These are phyloP conservation scores for Campaea margaritaria DNA, from an alignment of 2,888 invertebrate genomes.

Conservation along the genomic window DNA sequence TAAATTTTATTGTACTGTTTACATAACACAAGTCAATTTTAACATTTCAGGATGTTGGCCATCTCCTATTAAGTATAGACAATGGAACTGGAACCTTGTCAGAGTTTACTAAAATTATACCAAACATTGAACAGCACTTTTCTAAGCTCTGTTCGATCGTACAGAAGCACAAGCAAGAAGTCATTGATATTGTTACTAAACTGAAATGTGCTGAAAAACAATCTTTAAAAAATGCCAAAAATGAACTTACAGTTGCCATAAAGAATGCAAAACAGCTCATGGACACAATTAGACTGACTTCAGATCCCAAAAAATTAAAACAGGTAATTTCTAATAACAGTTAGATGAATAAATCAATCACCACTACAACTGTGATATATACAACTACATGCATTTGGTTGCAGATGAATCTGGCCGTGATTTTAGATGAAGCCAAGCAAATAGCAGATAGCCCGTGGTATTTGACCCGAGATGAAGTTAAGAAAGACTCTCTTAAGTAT, in stretches of 20 bases:
- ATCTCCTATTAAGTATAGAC: slow-evolving; percentile 65
- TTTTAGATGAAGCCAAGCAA: slow-evolving; percentile 66
- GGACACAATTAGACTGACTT: slow-evolving; percentile 48
- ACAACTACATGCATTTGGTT: slow-evolving; percentile 38
- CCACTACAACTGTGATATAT: no score
- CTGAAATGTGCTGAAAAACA: slow-evolving; percentile 62
- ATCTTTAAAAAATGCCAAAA: slow-evolving; percentile 62
- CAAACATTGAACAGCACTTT: slow-evolving; percentile 80
- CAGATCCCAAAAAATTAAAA: slow-evolving; percentile 57
- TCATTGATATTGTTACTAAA: slow-evolving; percentile 64
- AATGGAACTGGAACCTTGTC: slow-evolving; percentile 60
- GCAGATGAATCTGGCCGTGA: slow-evolving; percentile 64
- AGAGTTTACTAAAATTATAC: slow-evolving; percentile 59
- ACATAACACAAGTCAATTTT: background rate
- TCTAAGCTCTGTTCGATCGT: slow-evolving; percentile 78
- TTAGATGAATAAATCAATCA: no score
- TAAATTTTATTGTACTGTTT: no score
- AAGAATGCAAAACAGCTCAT: slow-evolving; percentile 59
- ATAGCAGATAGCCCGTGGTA: slow-evolving; percentile 68
- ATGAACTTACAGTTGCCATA: slow-evolving; percentile 58
- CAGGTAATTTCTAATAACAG: slow-evolving; percentile 50
- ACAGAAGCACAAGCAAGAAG: slow-evolving; percentile 80
- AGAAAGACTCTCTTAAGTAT: slow-evolving; percentile 64
- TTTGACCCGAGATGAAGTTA: slow-evolving; percentile 59
- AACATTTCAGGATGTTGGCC: slow-evolving; percentile 70